phyloP scores from a whole-genome alignment of 2,113 vertebrate species.

The Salvator merianae region DNA sequence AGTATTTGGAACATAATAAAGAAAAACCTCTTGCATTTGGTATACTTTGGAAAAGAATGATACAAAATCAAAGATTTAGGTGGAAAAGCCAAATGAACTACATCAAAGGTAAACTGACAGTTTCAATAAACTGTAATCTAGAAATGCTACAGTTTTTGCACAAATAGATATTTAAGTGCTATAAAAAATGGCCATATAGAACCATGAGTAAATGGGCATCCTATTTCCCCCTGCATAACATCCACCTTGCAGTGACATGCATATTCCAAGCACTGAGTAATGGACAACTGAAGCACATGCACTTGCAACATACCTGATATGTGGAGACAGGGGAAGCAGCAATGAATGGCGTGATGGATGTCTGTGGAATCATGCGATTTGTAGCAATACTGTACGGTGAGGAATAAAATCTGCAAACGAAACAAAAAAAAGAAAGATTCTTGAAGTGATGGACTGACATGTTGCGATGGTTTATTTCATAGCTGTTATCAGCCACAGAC shows the following conservation, averaged over 20 bases:
- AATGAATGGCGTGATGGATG: conserved; percentile 97
- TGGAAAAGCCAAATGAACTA: conserved; percentile 38
- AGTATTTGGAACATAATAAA: background rate
- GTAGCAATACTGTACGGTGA: conserved; percentile 98
- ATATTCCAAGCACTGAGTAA: conserved; percentile 39
- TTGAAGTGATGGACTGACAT: conserved; percentile 54
- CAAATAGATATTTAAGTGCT: conserved; percentile 4
- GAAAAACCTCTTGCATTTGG: background rate
- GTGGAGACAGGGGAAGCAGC: conserved; percentile 97
- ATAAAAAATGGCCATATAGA: conserved; percentile 35
- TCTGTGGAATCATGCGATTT: conserved; percentile 99
- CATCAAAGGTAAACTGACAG: background rate
- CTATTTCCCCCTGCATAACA: conserved; percentile 26
- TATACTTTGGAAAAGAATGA: conserved; percentile 27
- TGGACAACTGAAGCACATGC: conserved; percentile 38
- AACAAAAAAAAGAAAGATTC: conserved; percentile 71
- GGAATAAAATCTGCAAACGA: conserved; percentile 92
- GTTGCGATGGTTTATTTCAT: conserved; percentile 41
- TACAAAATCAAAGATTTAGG: conserved; percentile 33
- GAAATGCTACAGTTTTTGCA: background rate
- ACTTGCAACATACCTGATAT: conserved; percentile 89
- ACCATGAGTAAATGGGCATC: conserved; percentile 11
- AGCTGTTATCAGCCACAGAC: conserved; percentile 36
- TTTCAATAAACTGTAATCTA: background rate
- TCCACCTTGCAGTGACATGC: conserved; percentile 41